These are phyloP conservation scores for Vandiemenella viatica DNA, from an alignment of 2,888 invertebrate genomes.

Conservation along the genomic window DNA sequence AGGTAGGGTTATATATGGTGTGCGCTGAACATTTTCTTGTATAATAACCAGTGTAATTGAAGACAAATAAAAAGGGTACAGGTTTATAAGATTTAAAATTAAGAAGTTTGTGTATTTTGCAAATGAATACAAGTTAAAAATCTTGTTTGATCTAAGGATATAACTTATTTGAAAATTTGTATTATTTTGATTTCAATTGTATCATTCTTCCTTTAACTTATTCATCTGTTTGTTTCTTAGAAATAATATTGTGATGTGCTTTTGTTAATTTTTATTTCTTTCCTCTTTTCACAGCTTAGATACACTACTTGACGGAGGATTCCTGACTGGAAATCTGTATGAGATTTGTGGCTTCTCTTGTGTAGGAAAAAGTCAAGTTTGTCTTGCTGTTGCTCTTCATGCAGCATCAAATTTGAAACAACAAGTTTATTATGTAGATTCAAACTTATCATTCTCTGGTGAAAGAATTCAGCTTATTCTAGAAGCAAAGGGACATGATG, in stretches of 20 bases:
- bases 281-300: slow-evolving; percentile 43
- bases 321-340: slow-evolving; percentile 53
- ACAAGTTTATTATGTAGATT: slow-evolving; percentile 53
- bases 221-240: slow-evolving; percentile 6
- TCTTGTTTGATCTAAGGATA: too few species aligned
- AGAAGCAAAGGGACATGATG: slow-evolving; percentile 24
- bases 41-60: too few species aligned
- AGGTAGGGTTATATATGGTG: too few species aligned
- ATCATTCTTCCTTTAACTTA: neutral
- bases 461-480: slow-evolving; percentile 42
- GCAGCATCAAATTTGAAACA: slow-evolving; percentile 34
- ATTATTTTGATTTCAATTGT: too few species aligned
- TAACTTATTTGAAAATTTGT: too few species aligned
- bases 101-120: too few species aligned
- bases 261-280: neutral
- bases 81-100: too few species aligned
- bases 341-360: slow-evolving; percentile 67
- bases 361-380: slow-evolving; percentile 65
- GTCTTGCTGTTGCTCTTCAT: slow-evolving; percentile 47
- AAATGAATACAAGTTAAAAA: too few species aligned
- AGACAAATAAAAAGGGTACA: too few species aligned
- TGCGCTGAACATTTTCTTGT: too few species aligned
- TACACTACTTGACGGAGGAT: slow-evolving; percentile 47
- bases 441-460: slow-evolving; percentile 52
- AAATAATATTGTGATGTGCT: too few species aligned